Evolutionary conservation across 2,797 vertebrate species (phyloP), one percentile per base, ranked within the genome.

Genomic region (Acipenser oxyrinchus): DNA sequence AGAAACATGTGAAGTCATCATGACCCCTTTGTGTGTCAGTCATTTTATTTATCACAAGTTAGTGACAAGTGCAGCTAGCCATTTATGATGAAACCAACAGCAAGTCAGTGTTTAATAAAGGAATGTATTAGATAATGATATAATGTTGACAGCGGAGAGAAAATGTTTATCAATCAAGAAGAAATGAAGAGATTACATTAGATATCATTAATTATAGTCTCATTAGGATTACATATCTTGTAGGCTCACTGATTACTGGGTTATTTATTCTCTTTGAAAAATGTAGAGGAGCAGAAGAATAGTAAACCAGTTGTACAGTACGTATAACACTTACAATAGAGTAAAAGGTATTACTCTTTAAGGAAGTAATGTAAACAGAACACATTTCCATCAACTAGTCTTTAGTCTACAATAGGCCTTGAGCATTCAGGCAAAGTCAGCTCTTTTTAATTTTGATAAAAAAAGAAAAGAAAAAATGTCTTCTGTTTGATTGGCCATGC

Each of bases 401-500:
- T 37, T 37, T 37, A 37, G 37, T 37, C 37, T 37, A 37, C 37
- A 37, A 4, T 37, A 71, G 65, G 70, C 71, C 69, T 52, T 59
- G 73, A 71, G 72, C 68, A 71, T 70, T 23, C 48, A 48, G 60
- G 60, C 61, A 66, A 37, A 37, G 18, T 62, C 23, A 48, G 8
- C 11, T 62, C 15, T 10, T 59, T 67, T 60, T 67, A 61, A 70
- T 70, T 49, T 37, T 37, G 37, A 37, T 37, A 37, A 5, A 4
- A 37, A 37, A 5, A 5, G 12, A 23, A 49, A 51, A 10, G 12
- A 49, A 64, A 60, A 9, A 60, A 51, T 57, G 48, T 5, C 60
- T 59, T 65, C 59, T 67, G 59, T 64, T 51, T 63, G 79, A 83
- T 58, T 58, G 10, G 1, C 6, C 55, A n/a, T 11, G 55, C 55